phyloP scores from a whole-genome alignment of 2,888 invertebrate genomes.

The Myopa testacea region DNA sequence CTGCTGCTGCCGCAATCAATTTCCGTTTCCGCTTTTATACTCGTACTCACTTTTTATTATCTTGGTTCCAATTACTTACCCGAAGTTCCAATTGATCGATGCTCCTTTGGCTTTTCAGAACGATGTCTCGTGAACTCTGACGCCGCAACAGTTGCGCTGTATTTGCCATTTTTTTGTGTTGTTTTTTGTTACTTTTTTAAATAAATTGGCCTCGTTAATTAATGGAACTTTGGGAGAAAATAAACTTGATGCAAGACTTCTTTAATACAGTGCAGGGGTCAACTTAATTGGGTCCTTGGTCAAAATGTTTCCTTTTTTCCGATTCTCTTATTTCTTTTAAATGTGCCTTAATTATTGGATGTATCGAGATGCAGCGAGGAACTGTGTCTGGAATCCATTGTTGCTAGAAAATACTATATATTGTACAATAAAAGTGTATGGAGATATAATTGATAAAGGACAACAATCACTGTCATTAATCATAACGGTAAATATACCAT shows the following conservation, averaged over 20 bases:
- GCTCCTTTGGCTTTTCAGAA: constrained; percentile 75
- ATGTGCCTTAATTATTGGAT: background rate
- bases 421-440: background rate
- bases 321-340: background rate
- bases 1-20: background rate
- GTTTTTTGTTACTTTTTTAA: background rate
- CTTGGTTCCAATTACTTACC: constrained; percentile 70
- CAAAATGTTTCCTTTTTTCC: background rate
- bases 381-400: constrained; percentile 14
- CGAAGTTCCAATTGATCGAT: constrained; percentile 88
- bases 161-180: constrained; percentile 78
- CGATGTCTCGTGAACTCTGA: constrained; percentile 87
- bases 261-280: no score
- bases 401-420: background rate
- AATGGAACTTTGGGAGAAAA: no score
- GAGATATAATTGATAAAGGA: no score
- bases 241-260: no score
- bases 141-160: constrained; percentile 89
- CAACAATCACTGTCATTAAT: no score
- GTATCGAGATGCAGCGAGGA: constrained; percentile 9
- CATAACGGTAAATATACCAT: no score
- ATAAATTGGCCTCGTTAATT: background rate
- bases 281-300: no score
- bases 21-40: no score
- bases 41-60: no score